A percentile compares a stretch with the other conserved stretches of the same genome.
Conservation (phyloP, 2,797 vertebrate genomes). For the Aotus griseimembra region DNA sequence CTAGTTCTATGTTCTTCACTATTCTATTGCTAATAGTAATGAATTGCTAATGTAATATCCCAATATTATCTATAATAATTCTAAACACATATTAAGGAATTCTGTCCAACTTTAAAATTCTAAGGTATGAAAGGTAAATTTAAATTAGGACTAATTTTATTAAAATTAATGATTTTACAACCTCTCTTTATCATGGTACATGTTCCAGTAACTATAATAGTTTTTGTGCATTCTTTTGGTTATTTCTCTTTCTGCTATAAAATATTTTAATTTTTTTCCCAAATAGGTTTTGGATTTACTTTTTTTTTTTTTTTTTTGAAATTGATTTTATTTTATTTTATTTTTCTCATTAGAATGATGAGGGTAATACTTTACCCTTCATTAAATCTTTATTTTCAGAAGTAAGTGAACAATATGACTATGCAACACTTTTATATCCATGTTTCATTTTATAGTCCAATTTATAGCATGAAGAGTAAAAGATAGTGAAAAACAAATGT, state of each 20-base stretch:
- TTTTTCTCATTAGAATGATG: too few relatives aligned
- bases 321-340: too few relatives aligned
- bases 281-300: background rate
- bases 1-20: background rate
- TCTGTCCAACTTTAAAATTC: background rate
- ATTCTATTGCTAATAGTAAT: conserved; percentile 24
- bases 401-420: too few relatives aligned
- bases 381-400: too few relatives aligned
- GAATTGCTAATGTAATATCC: background rate
- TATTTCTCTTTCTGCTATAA: conserved; percentile 36
- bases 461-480: too few relatives aligned
- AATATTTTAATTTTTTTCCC: conserved; percentile 2
- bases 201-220: background rate
- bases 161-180: background rate
- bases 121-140: conserved; percentile 4
- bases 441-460: too few relatives aligned
- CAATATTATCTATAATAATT: background rate
- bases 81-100: background rate
- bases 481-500: too few relatives aligned
- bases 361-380: too few relatives aligned
- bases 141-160: conserved; percentile 19
- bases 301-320: background rate
- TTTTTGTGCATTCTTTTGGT: background rate
- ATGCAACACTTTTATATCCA: too few relatives aligned
- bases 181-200: background rate